Evolutionary conservation across 2,888 invertebrate genomes (phyloP).

Genomic region (Daptonema setosum): DNA sequence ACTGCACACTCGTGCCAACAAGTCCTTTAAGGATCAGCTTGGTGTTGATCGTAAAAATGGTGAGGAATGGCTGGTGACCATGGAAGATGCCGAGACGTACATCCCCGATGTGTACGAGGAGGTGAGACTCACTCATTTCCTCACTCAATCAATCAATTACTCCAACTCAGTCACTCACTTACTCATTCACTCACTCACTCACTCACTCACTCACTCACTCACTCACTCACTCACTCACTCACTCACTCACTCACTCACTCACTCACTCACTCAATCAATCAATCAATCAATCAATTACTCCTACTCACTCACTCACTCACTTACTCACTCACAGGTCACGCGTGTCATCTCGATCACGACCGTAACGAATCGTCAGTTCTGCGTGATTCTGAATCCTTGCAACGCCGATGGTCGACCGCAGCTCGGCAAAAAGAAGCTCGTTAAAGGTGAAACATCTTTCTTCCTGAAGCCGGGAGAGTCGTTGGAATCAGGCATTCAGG

Average conservation of each 20-base stretch:
- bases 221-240: too few relatives aligned
- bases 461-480: constrained; percentile 34
- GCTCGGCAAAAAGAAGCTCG: constrained; percentile 32
- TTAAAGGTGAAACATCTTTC: constrained; percentile 35
- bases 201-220: too few relatives aligned
- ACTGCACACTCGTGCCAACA: constrained; percentile 31
- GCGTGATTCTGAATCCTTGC: constrained; percentile 33
- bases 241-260: too few relatives aligned
- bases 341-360: constrained; percentile 32
- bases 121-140: too few relatives aligned
- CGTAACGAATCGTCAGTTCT: constrained; percentile 34
- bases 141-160: too few relatives aligned
- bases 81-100: constrained; percentile 33
- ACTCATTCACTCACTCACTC: too few relatives aligned
- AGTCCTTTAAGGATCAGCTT: constrained; percentile 33
- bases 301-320: too few relatives aligned
- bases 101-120: constrained; percentile 36
- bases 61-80: constrained; percentile 35
- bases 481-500: constrained; percentile 33
- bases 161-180: too few relatives aligned
- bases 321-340: too few relatives aligned
- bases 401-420: constrained; percentile 28
- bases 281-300: too few relatives aligned
- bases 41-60: constrained; percentile 32
- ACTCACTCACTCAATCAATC: too few relatives aligned